phyloP scores from a whole-genome alignment of 2,797 vertebrate species.

The Dipus sagitta region DNA sequence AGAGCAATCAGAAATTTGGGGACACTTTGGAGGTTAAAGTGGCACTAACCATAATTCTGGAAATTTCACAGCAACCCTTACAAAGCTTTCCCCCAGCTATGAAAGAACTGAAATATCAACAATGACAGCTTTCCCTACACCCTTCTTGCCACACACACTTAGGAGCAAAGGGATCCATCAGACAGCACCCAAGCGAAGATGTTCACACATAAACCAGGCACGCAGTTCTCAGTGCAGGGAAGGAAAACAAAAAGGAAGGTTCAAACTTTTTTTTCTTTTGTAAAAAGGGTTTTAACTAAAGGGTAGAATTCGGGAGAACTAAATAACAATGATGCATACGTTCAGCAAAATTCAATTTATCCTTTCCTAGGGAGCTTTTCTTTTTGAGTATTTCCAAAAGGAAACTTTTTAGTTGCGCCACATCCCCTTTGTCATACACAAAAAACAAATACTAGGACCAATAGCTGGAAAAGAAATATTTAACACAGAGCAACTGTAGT shows the following conservation, averaged over 20 bases:
- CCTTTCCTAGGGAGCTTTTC: neutral
- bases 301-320: neutral
- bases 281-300: neutral
- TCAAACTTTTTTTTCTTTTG: neutral
- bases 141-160: neutral
- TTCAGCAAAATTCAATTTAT: neutral
- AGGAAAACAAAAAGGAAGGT: neutral
- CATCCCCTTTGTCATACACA: neutral
- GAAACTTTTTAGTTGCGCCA: constrained; percentile 10
- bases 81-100: neutral
- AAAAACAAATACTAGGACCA: neutral
- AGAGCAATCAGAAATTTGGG: neutral
- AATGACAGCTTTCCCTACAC: neutral
- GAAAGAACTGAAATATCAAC: neutral
- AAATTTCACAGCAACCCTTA: neutral
- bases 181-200: neutral
- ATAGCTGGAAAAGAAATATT: neutral
- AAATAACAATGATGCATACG: neutral
- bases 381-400: neutral
- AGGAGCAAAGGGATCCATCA: neutral
- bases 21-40: neutral
- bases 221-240: neutral
- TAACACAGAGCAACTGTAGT: neutral
- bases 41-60: neutral
- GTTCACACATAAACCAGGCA: neutral